Evolutionary conservation across 2,888 invertebrate species (phyloP).

Genomic region (Imbricaverruca yamaguchii): DNA sequence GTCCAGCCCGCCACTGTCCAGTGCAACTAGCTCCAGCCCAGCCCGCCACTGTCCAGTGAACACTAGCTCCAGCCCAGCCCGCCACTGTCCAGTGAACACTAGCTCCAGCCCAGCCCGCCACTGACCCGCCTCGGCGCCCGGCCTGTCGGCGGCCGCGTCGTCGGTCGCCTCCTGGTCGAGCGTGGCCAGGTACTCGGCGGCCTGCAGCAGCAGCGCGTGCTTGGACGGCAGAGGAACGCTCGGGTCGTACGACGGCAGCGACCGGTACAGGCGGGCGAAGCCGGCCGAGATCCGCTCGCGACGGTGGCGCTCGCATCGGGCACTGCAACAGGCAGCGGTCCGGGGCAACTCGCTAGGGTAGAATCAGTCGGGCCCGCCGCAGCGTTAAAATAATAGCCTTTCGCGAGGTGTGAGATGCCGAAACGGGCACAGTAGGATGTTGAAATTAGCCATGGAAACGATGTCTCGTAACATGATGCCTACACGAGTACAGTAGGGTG

Average conservation of each 20-base stretch:
- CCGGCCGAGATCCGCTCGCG: slow-evolving; percentile 8
- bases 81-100: no score
- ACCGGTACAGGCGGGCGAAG: not conserved
- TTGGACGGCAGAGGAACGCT: not conserved
- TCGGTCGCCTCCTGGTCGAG: not conserved
- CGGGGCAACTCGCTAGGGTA: not conserved
- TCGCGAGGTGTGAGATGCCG: not conserved
- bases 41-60: no score
- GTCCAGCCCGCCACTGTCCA: no score
- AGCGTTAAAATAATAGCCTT: not conserved
- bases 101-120: not conserved
- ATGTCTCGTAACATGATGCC: no score
- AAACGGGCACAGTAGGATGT: not conserved
- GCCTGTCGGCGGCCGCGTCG: not conserved
- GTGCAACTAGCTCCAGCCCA: no score
- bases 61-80: no score
- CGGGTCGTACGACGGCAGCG: not conserved
- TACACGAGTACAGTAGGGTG: no score
- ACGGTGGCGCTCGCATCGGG: slow-evolving; percentile 13
- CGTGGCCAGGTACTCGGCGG: not conserved
- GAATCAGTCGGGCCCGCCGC: not conserved
- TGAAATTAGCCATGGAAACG: no score
- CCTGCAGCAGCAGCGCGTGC: slow-evolving; percentile 5
- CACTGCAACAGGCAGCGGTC: not conserved
- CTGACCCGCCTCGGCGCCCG: not conserved